Evolutionary conservation across 2,113 vertebrate genomes (phyloP).

Genomic region (Bujurquina vittata): DNA sequence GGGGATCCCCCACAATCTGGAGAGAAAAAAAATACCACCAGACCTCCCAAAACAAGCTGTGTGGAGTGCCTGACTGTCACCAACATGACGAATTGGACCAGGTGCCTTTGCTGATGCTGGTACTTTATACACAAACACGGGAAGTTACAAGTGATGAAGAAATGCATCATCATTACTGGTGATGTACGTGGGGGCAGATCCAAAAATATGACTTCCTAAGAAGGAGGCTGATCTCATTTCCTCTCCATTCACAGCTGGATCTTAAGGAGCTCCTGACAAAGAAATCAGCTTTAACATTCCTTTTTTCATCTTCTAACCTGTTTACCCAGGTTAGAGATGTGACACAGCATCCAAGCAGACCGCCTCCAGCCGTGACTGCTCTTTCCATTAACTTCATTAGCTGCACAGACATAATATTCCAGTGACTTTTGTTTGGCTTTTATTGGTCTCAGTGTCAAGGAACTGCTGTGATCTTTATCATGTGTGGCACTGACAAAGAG

Average conservation of each 20-base stretch:
- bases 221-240: constrained; percentile 59
- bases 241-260: constrained; percentile 54
- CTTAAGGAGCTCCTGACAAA: constrained; percentile 30
- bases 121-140: background rate
- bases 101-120: background rate
- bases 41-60: constrained; percentile 35
- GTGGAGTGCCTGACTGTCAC: background rate
- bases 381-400: constrained; percentile 43
- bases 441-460: background rate
- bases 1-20: constrained; percentile 58
- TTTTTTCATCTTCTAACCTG: constrained; percentile 20
- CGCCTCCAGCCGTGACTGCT: constrained; percentile 10
- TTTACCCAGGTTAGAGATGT: constrained; percentile 14
- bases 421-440: constrained; percentile 31
- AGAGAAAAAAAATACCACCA: constrained; percentile 31
- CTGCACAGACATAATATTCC: constrained; percentile 23
- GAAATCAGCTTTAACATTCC: constrained; percentile 17
- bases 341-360: constrained; percentile 13
- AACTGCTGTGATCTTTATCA: constrained; percentile 14
- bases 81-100: background rate
- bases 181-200: constrained; percentile 3
- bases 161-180: constrained; percentile 6
- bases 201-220: constrained; percentile 32
- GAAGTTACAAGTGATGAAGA: constrained; percentile 2
- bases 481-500: background rate